Evolutionary conservation across 1,140 invertebrate species (phyloP), one percentile per base, ranked within the genome.

Genomic region (Ylistrum balloti): DNA sequence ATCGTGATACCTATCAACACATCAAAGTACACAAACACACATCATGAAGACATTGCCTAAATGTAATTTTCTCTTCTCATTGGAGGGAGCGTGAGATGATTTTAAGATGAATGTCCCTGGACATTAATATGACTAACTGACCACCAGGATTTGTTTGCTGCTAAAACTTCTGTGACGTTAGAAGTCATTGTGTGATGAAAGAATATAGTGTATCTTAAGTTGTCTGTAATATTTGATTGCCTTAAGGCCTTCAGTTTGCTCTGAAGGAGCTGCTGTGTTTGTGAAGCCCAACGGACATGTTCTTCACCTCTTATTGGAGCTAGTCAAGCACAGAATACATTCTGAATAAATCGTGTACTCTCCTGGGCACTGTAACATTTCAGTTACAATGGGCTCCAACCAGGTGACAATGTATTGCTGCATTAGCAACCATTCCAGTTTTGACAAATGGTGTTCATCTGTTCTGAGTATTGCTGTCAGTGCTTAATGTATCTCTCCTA

Each of bases 71-170:
- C 56, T 74, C n/a, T 1, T 38, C 2, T 74, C 17, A 28, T 74
- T 74, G 56, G 13, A n/a, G 2, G n/a, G n/a, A 74, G n/a, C 15
- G 22, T n/a, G 56, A 74, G 56, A 74, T 28, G 56, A 22, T 74
- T 74, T 74, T 74, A 74, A 74, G 22, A 74, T 28, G 56, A 74
- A n/a, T 28, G 56, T 74, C 56, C 56, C 56, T 74, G 22, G 56
- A 74, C 56, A 74, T 28, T n/a, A 74, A 74, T 74, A 74, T 74
- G n/a, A 74, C n/a, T 74, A 74, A 74, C 56, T 74, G 56, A 74
- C 56, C 56, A 17, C 56, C 22, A 74, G 22, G 56, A 74, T 74
- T 74, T 74, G 56, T 74, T 74, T 74, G 56, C 56, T 17, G 56
- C 28, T 74, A 28, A 74, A 74, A 74, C 2, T 74, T 74, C 56